These are phyloP conservation scores for Sciurus carolinensis DNA, from an alignment of 2,797 vertebrate species.

Conservation along the genomic window DNA sequence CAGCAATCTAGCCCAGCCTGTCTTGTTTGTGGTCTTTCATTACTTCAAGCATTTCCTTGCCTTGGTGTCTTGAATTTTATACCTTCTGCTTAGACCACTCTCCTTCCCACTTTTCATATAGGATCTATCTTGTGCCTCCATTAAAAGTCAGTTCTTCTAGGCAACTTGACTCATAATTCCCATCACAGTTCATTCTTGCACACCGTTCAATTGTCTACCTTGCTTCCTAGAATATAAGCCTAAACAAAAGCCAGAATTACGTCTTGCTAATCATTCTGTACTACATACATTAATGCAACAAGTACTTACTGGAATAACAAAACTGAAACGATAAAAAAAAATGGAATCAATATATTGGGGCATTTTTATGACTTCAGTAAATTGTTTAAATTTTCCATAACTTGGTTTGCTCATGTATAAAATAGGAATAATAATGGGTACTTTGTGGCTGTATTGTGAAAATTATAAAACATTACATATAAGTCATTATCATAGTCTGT, in stretches of 20 bases:
- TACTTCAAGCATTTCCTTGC: not conserved
- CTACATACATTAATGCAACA: not conserved
- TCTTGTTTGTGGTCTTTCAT: not conserved
- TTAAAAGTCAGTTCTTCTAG: not conserved
- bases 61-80: not conserved
- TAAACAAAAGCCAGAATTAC: not conserved
- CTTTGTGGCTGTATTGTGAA: not conserved
- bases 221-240: not conserved
- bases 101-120: not conserved
- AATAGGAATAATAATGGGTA: not conserved
- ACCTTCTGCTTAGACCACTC: not conserved
- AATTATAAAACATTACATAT: not conserved
- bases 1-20: not conserved
- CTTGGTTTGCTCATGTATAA: not conserved
- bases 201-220: not conserved
- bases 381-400: not conserved
- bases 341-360: not conserved
- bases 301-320: not conserved
- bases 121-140: not conserved
- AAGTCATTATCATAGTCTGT: not conserved
- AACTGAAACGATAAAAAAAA: conserved; percentile 12
- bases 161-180: not conserved
- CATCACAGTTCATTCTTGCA: not conserved
- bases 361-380: not conserved
- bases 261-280: not conserved